Conservation (phyloP, 2,797 vertebrate genomes). For the Helarctos malayanus region DNA sequence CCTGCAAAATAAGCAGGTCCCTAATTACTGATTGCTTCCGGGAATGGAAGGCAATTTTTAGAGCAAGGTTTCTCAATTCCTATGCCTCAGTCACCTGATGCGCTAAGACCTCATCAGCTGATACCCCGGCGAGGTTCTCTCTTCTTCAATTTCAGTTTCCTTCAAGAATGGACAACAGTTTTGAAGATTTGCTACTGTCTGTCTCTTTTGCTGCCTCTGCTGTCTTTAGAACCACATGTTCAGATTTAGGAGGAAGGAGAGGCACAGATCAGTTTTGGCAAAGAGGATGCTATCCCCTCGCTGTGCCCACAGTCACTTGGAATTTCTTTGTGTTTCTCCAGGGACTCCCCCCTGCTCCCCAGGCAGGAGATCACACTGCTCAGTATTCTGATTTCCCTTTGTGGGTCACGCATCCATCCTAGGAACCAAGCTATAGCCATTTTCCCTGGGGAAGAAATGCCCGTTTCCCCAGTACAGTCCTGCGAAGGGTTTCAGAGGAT, state of each 20-base stretch:
- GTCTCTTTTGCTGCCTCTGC: background rate
- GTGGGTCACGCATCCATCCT: background rate
- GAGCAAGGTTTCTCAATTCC: background rate
- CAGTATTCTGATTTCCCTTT: background rate
- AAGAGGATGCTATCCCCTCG: background rate
- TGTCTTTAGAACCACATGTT: background rate
- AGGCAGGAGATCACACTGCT: background rate
- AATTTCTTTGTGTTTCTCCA: background rate
- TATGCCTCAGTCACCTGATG: background rate
- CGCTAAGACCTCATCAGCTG: background rate
- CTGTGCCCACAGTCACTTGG: background rate
- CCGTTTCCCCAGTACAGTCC: too few relatives aligned
- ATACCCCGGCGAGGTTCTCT: background rate
- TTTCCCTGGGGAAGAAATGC: background rate
- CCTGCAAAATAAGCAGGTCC: background rate
- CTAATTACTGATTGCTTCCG: background rate
- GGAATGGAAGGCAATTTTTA: background rate
- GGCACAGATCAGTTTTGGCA: background rate
- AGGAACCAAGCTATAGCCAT: background rate
- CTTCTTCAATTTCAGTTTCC: background rate
- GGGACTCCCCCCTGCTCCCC: background rate
- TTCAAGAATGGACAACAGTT: background rate
- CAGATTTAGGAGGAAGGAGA: background rate
- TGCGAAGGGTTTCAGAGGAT: fast-evolving
- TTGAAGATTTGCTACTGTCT: background rate